These are phyloP conservation scores for Porphyrio hochstetteri DNA, from an alignment of 2,113 vertebrate species.

Conservation along the genomic window DNA sequence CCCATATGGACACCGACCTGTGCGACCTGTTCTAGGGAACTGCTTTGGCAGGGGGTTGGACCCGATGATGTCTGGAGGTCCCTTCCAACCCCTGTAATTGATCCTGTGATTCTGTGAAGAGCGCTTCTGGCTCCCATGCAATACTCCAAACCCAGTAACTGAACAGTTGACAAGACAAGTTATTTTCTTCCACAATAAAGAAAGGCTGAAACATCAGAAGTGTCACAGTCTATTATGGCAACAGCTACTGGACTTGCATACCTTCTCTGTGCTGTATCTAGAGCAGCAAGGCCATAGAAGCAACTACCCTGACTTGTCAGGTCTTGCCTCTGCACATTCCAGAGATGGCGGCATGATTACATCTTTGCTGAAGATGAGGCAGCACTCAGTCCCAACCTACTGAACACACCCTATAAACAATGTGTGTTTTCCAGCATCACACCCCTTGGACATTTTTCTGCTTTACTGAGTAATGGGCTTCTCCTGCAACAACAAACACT, in stretches of 20 bases:
- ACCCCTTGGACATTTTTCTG: neutral
- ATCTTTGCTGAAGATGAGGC: neutral
- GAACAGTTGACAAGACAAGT: constrained; percentile 29
- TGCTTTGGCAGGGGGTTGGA: too few species aligned
- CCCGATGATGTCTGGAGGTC: too few species aligned
- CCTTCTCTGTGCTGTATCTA: neutral
- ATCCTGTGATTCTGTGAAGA: too few species aligned
- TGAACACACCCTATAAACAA: constrained; percentile 42
- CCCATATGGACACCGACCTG: too few species aligned
- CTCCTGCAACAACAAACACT: neutral
- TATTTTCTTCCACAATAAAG: neutral
- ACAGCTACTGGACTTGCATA: neutral
- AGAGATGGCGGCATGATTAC: constrained; percentile 35
- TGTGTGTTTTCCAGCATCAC: constrained; percentile 40
- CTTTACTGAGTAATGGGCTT: neutral
- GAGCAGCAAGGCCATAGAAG: neutral
- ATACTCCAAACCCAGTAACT: neutral
- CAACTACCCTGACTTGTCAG: neutral
- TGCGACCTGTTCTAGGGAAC: too few species aligned
- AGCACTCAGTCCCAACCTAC: neutral
- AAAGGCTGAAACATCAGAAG: constrained; percentile 21
- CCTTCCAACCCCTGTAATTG: too few species aligned
- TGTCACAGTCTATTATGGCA: neutral
- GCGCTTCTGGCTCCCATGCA: neutral
- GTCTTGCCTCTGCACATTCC: constrained; percentile 61